These are phyloP conservation scores for Gandaritis pyraliata DNA, from an alignment of 2,888 invertebrate genomes.

Conservation along the genomic window DNA sequence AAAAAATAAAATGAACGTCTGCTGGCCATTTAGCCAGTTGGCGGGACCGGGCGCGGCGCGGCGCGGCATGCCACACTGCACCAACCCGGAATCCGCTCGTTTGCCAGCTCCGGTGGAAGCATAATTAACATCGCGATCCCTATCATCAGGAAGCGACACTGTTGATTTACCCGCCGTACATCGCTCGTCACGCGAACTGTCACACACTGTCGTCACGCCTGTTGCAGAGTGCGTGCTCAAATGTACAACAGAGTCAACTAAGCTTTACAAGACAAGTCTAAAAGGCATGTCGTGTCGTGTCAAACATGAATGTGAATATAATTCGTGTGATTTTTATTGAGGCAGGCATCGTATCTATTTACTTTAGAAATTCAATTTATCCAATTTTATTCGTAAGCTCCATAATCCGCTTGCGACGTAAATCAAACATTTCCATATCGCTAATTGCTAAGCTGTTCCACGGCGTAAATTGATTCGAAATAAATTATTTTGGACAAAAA, in stretches of 20 bases:
- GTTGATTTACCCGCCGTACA: slow-evolving; percentile 14
- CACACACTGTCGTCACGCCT: slow-evolving; percentile 18
- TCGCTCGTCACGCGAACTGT: slow-evolving; percentile 22
- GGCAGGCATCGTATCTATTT: not conserved
- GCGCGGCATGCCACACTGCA: slow-evolving; percentile 10
- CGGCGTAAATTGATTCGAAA: not conserved
- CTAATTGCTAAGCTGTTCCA: not conserved
- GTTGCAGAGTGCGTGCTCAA: slow-evolving; percentile 20
- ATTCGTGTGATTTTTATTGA: not conserved
- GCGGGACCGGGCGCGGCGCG: slow-evolving; percentile 6
- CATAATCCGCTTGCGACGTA: not conserved
- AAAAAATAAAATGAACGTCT: slow-evolving; percentile 1
- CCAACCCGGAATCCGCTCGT: slow-evolving; percentile 17
- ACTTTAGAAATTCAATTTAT: not conserved
- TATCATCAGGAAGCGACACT: slow-evolving; percentile 17
- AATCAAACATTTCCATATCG: not conserved
- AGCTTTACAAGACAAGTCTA: slow-evolving; percentile 10
- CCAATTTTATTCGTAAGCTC: not conserved
- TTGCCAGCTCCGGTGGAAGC: slow-evolving; percentile 18
- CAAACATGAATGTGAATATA: slow-evolving; percentile 2
- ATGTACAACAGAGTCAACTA: slow-evolving; percentile 7
- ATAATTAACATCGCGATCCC: slow-evolving; percentile 20
- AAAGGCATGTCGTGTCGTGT: slow-evolving; percentile 10
- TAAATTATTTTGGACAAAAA: not conserved
- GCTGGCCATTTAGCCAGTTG: slow-evolving; percentile 11